phyloP scores from a whole-genome alignment of 2,888 invertebrate genomes.

The Agonopterix alstromeriana region DNA sequence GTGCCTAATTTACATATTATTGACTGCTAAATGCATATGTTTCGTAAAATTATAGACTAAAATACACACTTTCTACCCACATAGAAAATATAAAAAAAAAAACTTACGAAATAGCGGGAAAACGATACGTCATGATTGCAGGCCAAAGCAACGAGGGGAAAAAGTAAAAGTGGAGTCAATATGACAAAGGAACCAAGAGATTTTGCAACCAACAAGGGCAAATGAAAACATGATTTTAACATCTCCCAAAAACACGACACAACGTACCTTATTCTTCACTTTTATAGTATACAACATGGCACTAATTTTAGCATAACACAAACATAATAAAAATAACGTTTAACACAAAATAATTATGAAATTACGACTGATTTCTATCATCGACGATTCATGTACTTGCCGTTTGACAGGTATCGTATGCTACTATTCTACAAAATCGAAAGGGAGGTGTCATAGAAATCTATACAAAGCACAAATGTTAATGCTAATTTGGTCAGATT shows the following conservation, averaged over 20 bases:
- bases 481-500: conserved; percentile 39
- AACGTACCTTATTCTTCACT: conserved; percentile 35
- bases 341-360: conserved; percentile 42
- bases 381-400: conserved; percentile 30
- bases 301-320: conserved; percentile 37
- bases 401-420: conserved; percentile 34
- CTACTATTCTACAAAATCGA: conserved; percentile 32
- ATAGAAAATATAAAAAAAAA: conserved; percentile 15
- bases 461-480: conserved; percentile 5
- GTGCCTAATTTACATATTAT: conserved; percentile 37
- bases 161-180: conserved; percentile 66
- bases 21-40: conserved; percentile 13
- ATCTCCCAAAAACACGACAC: conserved; percentile 15
- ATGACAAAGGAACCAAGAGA: conserved; percentile 65
- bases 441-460: conserved; percentile 10
- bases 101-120: conserved; percentile 39
- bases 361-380: conserved; percentile 54
- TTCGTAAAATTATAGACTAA: conserved; percentile 6
- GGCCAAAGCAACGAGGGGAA: conserved; percentile 26
- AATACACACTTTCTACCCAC: conserved; percentile 2
- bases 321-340: conserved; percentile 46
- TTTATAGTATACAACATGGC: conserved; percentile 43
- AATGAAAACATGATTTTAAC: conserved; percentile 54
- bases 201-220: conserved; percentile 71
- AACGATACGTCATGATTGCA: conserved; percentile 17